Evolutionary conservation across 2,797 vertebrate species (phyloP).

Genomic region (Oceanodroma leucorhoa): DNA sequence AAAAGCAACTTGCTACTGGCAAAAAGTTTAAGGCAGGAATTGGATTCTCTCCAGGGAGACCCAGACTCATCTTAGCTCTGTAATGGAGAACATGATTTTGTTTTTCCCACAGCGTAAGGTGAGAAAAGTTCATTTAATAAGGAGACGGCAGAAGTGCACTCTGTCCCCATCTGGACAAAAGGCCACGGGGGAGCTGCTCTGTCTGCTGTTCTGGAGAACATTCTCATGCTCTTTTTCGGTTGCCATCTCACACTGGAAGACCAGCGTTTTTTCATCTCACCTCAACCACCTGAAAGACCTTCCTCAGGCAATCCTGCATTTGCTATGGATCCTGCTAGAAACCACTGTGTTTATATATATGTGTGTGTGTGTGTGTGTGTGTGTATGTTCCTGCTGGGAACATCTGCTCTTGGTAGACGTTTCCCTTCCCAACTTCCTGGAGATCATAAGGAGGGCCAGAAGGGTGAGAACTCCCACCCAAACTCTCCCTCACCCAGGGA

Average conservation of each 20-base stretch:
- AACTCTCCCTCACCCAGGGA: not conserved
- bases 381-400: not conserved
- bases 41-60: not conserved
- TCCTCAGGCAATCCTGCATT: not conserved
- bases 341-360: not conserved
- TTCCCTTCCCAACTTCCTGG: conserved; percentile 26
- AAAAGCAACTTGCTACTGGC: not conserved
- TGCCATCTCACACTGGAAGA: not conserved
- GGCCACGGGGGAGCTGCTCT: not conserved
- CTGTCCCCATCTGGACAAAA: not conserved
- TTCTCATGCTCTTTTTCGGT: not conserved
- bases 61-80: not conserved
- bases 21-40: not conserved
- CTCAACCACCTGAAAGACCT: not conserved
- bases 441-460: conserved; percentile 2
- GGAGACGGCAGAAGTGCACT: not conserved
- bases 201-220: not conserved
- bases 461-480: conserved; percentile 6
- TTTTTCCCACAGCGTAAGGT: not conserved
- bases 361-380: accelerated
- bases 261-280: not conserved
- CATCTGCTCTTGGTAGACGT: conserved; percentile 11
- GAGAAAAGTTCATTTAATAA: not conserved
- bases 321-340: not conserved
- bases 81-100: not conserved